A percentile compares a stretch with the other conserved stretches of the same genome.
These are phyloP conservation scores for Caenorhabditis wallacei DNA, from an alignment of 2,888 invertebrate genomes.

Conservation along the genomic window DNA sequence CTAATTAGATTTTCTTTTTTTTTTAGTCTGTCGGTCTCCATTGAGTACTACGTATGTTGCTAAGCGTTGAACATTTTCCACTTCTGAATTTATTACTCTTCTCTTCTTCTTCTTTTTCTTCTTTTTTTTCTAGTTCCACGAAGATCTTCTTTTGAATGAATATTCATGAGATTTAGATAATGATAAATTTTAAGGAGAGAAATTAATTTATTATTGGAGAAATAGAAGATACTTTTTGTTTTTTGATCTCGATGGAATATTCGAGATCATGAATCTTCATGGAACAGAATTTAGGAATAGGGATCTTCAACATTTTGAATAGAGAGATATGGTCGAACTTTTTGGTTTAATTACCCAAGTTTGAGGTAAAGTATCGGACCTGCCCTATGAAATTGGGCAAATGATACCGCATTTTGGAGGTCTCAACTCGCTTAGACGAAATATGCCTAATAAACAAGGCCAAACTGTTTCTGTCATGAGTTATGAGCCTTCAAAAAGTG, in stretches of 20 bases:
- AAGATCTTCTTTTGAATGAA: slow-evolving; percentile 31
- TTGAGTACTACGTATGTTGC: slow-evolving; percentile 45
- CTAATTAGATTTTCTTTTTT: slow-evolving; percentile 50
- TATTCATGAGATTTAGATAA: slow-evolving; percentile 51
- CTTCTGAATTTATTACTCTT: slow-evolving; percentile 5
- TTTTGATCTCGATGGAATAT: slow-evolving; percentile 15
- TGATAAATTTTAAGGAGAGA: slow-evolving; percentile 7
- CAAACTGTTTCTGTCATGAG: too few relatives aligned
- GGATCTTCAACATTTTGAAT: not conserved
- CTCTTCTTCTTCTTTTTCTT: not conserved
- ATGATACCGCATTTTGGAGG: too few relatives aligned
- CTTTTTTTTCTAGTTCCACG: not conserved
- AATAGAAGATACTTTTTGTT: slow-evolving; percentile 22
- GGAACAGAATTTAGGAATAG: not conserved
- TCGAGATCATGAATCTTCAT: slow-evolving; percentile 10
- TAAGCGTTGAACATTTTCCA: slow-evolving; percentile 36
- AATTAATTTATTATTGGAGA: slow-evolving; percentile 34
- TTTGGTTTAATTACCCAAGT: too few relatives aligned
- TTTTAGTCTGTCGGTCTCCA: slow-evolving; percentile 10
- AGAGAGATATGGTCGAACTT: too few relatives aligned
- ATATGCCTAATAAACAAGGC: too few relatives aligned
- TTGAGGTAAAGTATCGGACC: too few relatives aligned
- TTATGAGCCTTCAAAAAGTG: too few relatives aligned
- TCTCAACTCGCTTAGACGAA: too few relatives aligned
- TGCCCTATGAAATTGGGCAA: too few relatives aligned